Base-by-base conservation (phyloP, 2,888 invertebrate species). In the Baccha elongata region DNA sequence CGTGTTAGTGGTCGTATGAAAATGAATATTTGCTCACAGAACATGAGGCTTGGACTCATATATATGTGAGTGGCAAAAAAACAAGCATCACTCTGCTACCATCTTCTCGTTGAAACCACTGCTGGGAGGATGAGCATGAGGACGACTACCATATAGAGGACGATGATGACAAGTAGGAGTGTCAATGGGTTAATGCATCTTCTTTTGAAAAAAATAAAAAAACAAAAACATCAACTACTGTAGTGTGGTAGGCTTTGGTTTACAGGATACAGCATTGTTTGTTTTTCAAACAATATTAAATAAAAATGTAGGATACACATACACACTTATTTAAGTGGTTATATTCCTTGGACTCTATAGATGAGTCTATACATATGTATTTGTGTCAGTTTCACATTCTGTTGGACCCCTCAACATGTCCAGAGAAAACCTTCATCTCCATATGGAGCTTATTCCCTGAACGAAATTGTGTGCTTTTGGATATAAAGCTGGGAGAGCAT, bases 161-260 rank as follows among this genome's bases (percentile, higher is more conserved):
- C 52, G 1, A 44, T 35, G 68, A 83, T 68, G 83, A 78, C 83
- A 58, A 78, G 83, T 67, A 62, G 83, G 83, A 83, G 83, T 83
- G 78, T 78, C 83, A 83, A 83, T 83, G 78, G 83, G 83, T 78
- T 83, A 83, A 83, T 83, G 83, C 83, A 83, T 83, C 83, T 83
- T 73, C 76, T 55, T 76, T 23, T 48, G 29, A 29, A 48, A 48
- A 19, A 21, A 62, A 62, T 42, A 42, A 40, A 53, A 42, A 65
- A 29, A 23, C n/a, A 35, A 50, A 23, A 17, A 46, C 37, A 53
- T 15, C n/a, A 60, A 15, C 11, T 32, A 15, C 11, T 32, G 13
- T 35, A 53, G 40, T 62, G 71, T 81, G 71, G 62, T 76, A 62
- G 35, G 67, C 67, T 60, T 73, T 68, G 60, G 55, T 78, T 72